Evolutionary conservation across 2,797 vertebrate genomes (phyloP).

Genomic region (Falco berigora): DNA sequence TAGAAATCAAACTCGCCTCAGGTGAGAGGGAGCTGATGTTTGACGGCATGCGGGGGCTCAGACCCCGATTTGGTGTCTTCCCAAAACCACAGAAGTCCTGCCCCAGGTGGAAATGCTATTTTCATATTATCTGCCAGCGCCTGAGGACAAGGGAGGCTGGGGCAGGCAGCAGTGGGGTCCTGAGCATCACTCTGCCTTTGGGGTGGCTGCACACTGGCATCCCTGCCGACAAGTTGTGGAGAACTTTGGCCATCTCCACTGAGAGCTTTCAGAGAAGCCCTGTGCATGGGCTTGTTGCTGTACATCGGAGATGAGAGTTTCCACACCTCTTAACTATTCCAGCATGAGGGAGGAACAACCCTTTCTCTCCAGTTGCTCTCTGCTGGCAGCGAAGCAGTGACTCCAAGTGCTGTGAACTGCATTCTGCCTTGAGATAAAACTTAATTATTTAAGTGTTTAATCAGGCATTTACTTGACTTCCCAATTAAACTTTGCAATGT

Average conservation of each 20-base stretch:
- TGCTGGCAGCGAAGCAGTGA: not conserved
- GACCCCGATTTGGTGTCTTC: not conserved
- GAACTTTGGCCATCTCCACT: not conserved
- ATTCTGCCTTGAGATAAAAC: not conserved
- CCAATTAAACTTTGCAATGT: not conserved
- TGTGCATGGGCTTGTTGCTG: fast-evolving
- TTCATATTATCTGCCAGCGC: not conserved
- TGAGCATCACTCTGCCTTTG: not conserved
- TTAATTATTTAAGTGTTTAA: constrained; percentile 1
- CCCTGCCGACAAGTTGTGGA: fast-evolving
- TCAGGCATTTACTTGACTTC: not conserved
- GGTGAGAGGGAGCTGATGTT: constrained; percentile 67
- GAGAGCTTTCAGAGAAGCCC: not conserved
- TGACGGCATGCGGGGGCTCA: fast-evolving
- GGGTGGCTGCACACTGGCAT: not conserved
- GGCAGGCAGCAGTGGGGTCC: not conserved
- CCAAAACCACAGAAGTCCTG: fast-evolving
- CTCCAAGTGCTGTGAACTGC: not conserved
- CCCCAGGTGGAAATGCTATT: not conserved
- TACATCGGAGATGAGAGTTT: fast-evolving
- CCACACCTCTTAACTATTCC: not conserved
- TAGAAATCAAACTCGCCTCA: constrained; percentile 91
- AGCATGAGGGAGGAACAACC: not conserved
- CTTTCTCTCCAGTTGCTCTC: not conserved
- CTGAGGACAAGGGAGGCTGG: not conserved